Conservation (phyloP, 2,113 vertebrate species). For the Cebidichthys violaceus region DNA sequence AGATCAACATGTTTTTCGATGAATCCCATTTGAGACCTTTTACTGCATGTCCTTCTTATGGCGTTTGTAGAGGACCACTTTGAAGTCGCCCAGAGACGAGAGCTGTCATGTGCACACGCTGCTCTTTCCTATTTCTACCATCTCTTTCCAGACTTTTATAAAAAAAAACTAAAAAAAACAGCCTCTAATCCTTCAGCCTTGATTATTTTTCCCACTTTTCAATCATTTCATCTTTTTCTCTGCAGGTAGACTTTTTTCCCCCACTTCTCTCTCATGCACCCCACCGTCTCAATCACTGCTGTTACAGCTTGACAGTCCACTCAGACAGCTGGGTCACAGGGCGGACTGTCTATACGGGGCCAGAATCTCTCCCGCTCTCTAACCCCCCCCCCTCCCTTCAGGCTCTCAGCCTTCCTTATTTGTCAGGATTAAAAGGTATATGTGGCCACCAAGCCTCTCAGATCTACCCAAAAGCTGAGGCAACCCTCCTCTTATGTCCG, state of each 20-base stretch:
- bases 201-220: slow-evolving; percentile 1
- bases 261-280: background rate
- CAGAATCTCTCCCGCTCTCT: slow-evolving; percentile 19
- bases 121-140: slow-evolving; percentile 6
- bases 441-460: slow-evolving; percentile 28
- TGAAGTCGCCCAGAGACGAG: slow-evolving; percentile 21
- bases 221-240: slow-evolving; percentile 30
- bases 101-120: slow-evolving; percentile 7
- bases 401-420: slow-evolving; percentile 21
- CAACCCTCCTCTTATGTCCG: slow-evolving; percentile 6
- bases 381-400: background rate
- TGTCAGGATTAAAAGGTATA: slow-evolving; percentile 29
- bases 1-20: slow-evolving; percentile 56
- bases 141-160: slow-evolving; percentile 10
- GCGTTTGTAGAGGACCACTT: slow-evolving; percentile 28
- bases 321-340: slow-evolving; percentile 55
- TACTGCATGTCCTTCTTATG: slow-evolving; percentile 18
- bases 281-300: slow-evolving; percentile 43
- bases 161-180: background rate
- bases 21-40: slow-evolving; percentile 37
- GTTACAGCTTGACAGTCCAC: slow-evolving; percentile 64
- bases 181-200: slow-evolving; percentile 6
- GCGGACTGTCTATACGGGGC: slow-evolving; percentile 29
- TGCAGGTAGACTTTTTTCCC: background rate
- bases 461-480: slow-evolving; percentile 21